Conservation (phyloP, 1,140 invertebrate species). For the Formica selysi region DNA sequence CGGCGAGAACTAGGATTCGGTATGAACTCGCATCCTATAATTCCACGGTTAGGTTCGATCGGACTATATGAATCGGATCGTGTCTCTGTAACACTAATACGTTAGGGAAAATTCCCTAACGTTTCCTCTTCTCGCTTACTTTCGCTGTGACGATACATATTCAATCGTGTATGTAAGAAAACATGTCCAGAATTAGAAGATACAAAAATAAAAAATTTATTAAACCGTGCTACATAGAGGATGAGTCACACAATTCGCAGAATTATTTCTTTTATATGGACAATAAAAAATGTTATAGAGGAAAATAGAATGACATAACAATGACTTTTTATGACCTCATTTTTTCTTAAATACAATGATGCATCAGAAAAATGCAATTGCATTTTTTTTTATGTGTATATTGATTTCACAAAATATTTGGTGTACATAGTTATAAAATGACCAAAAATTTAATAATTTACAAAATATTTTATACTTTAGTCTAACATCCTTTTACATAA, state of each 20-base stretch:
- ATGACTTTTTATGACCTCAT: too few species aligned
- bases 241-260: too few species aligned
- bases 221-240: neutral
- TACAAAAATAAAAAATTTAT: neutral
- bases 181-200: neutral
- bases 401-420: too few species aligned
- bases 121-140: neutral
- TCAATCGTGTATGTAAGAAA: neutral
- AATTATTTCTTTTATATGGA: too few species aligned
- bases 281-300: neutral
- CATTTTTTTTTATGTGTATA: too few species aligned
- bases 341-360: too few species aligned
- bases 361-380: too few species aligned
- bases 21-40: neutral
- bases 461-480: too few species aligned
- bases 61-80: neutral
- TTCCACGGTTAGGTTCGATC: neutral
- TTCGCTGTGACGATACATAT: neutral
- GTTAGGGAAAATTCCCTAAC: neutral
- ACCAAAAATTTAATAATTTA: too few species aligned
- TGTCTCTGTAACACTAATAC: neutral
- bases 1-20: conserved; percentile 13
- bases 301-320: neutral
- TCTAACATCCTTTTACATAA: too few species aligned
- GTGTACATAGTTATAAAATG: too few species aligned